These are phyloP conservation scores for Stichopus chloronotus DNA, from an alignment of 35 echinoderm and acorn worm genomes.

Conservation along the genomic window DNA sequence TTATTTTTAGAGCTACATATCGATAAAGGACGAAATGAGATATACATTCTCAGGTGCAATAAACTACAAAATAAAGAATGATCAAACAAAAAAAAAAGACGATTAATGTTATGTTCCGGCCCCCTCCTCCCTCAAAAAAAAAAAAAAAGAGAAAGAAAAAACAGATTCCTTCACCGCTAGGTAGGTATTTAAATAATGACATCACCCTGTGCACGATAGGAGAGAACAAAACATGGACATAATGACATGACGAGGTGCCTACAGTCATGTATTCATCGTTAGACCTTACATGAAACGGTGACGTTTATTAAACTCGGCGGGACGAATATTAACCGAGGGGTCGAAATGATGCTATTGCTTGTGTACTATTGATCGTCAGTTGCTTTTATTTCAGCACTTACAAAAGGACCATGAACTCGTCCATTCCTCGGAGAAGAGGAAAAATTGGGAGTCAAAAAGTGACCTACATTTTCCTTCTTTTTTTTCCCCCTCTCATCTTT, in stretches of 20 bases:
- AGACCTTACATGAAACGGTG: not conserved
- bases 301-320: constrained; percentile 3
- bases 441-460: not conserved
- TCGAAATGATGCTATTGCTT: too few relatives aligned
- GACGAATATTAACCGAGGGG: not conserved
- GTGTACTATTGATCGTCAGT: too few relatives aligned
- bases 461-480: not conserved
- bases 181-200: not conserved
- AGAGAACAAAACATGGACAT: not conserved
- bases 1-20: too few relatives aligned
- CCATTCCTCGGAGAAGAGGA: not conserved
- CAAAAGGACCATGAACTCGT: not conserved
- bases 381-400: not conserved
- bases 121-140: too few relatives aligned
- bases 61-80: too few relatives aligned
- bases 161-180: not conserved
- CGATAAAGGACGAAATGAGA: too few relatives aligned
- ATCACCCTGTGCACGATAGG: not conserved
- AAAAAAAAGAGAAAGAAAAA: too few relatives aligned
- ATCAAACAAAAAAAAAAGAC: too few relatives aligned
- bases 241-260: not conserved
- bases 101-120: too few relatives aligned
- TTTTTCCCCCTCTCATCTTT: too few relatives aligned
- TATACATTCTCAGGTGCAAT: too few relatives aligned
- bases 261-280: not conserved